A percentile compares a stretch with the other conserved stretches of the same genome.
Evolutionary conservation across 2,888 invertebrate species (phyloP).

Genomic region (Neria commutata): DNA sequence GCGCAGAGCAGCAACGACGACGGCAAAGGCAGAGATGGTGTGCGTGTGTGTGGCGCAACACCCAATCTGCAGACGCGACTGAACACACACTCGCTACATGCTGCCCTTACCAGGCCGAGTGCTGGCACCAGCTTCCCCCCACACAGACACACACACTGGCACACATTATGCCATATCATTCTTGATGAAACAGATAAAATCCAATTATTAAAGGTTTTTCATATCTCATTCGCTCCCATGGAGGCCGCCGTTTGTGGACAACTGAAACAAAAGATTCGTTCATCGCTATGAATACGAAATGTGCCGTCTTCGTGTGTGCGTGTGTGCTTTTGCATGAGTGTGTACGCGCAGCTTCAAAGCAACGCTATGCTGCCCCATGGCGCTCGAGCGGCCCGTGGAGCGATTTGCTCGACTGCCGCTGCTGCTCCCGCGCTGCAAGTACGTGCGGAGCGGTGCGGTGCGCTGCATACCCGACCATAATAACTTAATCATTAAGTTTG

Average conservation of each 20-base stretch:
- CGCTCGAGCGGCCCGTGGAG: too few relatives aligned
- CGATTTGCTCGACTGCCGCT: slow-evolving; percentile 21
- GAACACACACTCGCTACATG: background rate
- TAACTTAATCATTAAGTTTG: slow-evolving; percentile 40
- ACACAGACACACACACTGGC: too few relatives aligned
- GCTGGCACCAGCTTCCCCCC: slow-evolving; percentile 15
- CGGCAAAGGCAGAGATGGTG: background rate
- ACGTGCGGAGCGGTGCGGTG: background rate
- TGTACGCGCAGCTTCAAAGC: too few relatives aligned
- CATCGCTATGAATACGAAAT: slow-evolving; percentile 62
- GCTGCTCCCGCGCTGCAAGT: slow-evolving; percentile 16
- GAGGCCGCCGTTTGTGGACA: slow-evolving; percentile 44
- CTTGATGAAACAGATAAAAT: slow-evolving; percentile 62
- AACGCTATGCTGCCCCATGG: background rate
- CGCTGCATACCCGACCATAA: slow-evolving; percentile 35
- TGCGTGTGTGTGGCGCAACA: background rate
- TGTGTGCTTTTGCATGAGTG: background rate
- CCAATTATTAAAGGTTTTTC: slow-evolving; percentile 60
- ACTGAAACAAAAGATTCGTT: slow-evolving; percentile 59
- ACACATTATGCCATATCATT: slow-evolving; percentile 60
- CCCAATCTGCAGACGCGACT: background rate
- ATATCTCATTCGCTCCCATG: slow-evolving; percentile 48
- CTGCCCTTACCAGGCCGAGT: background rate
- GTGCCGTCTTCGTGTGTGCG: slow-evolving; percentile 37
- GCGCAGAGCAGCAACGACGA: background rate